phyloP scores from a whole-genome alignment of 53 echinoderm and acorn worm genomes.

The Paelopatides confundens region DNA sequence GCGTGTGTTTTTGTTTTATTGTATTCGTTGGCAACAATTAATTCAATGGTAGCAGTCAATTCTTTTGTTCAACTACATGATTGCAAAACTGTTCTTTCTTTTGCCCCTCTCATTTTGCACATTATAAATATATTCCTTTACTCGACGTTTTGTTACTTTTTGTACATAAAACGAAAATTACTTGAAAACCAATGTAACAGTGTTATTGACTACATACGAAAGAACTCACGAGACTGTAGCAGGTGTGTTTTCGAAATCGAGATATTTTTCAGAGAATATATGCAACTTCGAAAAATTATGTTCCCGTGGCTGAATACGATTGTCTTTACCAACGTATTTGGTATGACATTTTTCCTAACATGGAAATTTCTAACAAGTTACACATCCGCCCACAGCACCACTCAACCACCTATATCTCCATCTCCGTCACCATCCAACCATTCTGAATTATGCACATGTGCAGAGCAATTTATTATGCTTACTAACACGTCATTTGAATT shows the following conservation, averaged over 20 bases:
- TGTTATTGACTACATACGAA: background rate
- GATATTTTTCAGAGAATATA: too few species aligned
- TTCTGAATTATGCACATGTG: too few species aligned
- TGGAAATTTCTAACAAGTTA: too few species aligned
- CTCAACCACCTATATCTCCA: too few species aligned
- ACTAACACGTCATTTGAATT: too few species aligned
- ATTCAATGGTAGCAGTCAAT: background rate
- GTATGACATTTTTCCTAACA: background rate
- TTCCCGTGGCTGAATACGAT: background rate
- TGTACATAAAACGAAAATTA: background rate
- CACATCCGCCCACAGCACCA: too few species aligned
- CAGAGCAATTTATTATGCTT: too few species aligned
- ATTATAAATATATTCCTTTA: background rate
- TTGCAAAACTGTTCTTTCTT: background rate
- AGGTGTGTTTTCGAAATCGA: background rate
- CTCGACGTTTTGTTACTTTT: background rate
- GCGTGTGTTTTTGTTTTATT: background rate
- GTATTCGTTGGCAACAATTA: background rate
- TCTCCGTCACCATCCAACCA: too few species aligned
- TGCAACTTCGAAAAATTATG: slow-evolving; percentile 14
- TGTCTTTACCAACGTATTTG: background rate
- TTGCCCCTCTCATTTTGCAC: background rate
- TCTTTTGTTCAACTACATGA: background rate
- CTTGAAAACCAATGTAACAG: background rate
- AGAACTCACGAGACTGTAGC: background rate